Percentiles rank a stretch among this genome's conserved stretches.
Evolutionary conservation across 92 coral and sea anemone species (phyloP).

Genomic region (Actinostola sp.): DNA sequence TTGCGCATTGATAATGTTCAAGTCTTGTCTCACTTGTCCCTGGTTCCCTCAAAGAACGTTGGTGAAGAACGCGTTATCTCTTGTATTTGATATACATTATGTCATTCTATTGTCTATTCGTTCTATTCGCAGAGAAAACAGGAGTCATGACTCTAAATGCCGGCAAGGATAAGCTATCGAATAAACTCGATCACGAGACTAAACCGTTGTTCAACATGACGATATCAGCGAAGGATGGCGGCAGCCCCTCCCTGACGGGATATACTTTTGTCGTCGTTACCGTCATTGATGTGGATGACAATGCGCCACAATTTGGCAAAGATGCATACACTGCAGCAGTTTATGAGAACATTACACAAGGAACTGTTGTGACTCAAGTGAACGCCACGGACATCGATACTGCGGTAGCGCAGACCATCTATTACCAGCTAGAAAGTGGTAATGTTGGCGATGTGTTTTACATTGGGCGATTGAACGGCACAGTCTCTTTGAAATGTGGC

Average conservation of each 20-base stretch:
- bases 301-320: constrained; percentile 80
- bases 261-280: constrained; percentile 56
- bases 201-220: constrained; percentile 68
- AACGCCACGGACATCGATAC: constrained; percentile 89
- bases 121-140: constrained; percentile 51
- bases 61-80: too few relatives aligned
- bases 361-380: constrained; percentile 68
- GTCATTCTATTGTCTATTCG: background rate
- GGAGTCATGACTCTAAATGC: constrained; percentile 71
- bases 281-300: constrained; percentile 84
- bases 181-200: constrained; percentile 78
- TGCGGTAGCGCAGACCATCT: constrained; percentile 63
- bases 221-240: constrained; percentile 75
- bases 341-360: constrained; percentile 78
- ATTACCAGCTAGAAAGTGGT: constrained; percentile 62
- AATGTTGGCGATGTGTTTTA: constrained; percentile 62
- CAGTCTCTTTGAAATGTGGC: constrained; percentile 59
- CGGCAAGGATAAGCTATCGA: too few relatives aligned
- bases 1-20: too few relatives aligned
- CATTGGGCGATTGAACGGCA: constrained; percentile 77
- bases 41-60: too few relatives aligned
- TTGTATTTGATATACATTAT: too few relatives aligned
- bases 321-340: constrained; percentile 55
- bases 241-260: constrained; percentile 60
- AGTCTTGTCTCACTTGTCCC: too few relatives aligned